Evolutionary conservation across 2,888 invertebrate species (phyloP).

Genomic region (Oscheius sp.): DNA sequence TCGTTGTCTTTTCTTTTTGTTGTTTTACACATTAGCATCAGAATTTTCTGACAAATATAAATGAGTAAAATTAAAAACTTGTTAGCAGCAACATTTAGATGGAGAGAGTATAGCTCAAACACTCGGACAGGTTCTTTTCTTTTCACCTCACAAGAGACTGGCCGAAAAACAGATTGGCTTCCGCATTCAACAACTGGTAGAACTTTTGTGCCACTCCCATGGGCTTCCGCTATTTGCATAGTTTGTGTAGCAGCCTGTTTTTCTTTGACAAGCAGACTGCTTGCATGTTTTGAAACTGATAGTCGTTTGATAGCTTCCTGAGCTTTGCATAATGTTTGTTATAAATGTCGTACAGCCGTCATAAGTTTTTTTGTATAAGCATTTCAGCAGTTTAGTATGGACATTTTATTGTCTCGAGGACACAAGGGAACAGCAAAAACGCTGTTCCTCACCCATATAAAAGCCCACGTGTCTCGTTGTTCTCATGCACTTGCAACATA

Average conservation of each 20-base stretch:
- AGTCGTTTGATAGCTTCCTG: neutral
- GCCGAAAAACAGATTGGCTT: conserved; percentile 10
- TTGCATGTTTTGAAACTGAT: neutral
- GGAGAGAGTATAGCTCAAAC: neutral
- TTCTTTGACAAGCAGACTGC: neutral
- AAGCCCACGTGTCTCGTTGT: neutral
- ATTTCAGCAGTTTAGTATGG: neutral
- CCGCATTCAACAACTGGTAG: neutral
- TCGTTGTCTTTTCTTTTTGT: too few relatives aligned
- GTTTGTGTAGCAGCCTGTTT: neutral
- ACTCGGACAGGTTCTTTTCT: conserved; percentile 1
- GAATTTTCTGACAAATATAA: neutral
- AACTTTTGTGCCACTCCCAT: neutral
- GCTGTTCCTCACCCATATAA: neutral
- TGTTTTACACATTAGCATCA: neutral
- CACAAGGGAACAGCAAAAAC: neutral
- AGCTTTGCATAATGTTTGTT: neutral
- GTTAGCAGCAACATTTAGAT: neutral
- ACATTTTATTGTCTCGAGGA: neutral
- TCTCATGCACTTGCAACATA: neutral
- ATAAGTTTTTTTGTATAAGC: neutral
- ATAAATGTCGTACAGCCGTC: neutral
- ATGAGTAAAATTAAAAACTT: neutral
- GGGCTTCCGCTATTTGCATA: neutral
- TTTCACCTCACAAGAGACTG: neutral